Evolutionary conservation across 2,113 vertebrate species (phyloP).

Genomic region (Notarius lentiginosus): DNA sequence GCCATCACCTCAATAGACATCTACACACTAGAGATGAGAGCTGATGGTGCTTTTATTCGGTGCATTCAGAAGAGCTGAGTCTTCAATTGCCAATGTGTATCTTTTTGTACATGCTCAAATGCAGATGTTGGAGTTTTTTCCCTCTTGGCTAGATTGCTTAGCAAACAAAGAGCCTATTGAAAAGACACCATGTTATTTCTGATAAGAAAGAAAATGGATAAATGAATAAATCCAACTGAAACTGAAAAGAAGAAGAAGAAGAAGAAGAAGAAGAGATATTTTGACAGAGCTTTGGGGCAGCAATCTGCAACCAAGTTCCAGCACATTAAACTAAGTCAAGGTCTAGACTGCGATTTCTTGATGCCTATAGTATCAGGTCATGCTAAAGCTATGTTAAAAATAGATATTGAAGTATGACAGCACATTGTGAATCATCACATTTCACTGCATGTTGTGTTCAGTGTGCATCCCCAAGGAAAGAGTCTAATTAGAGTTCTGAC

Average conservation of each 20-base stretch:
- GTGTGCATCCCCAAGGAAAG: conserved; percentile 51
- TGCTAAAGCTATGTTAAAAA: conserved; percentile 51
- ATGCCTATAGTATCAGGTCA: conserved; percentile 24
- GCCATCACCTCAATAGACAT: neutral
- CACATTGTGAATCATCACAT: conserved; percentile 59
- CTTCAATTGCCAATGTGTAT: neutral
- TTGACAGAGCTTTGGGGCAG: neutral
- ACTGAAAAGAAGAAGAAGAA: neutral
- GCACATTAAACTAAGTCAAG: conserved; percentile 22
- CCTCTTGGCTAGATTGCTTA: neutral
- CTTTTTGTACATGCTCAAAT: conserved; percentile 3
- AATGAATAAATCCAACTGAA: neutral
- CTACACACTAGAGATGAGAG: neutral
- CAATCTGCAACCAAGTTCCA: neutral
- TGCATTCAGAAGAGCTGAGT: neutral
- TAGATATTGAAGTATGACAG: conserved; percentile 46
- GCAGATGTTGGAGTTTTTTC: neutral
- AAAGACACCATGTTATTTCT: neutral
- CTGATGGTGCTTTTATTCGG: neutral
- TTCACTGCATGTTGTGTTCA: conserved; percentile 53
- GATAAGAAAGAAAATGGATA: neutral
- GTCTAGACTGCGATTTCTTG: conserved; percentile 10
- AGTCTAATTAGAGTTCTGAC: conserved; percentile 59
- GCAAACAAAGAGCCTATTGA: neutral
- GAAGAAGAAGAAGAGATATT: neutral